Conservation (phyloP, 2,113 vertebrate genomes). For the Chaetops frenatus region DNA sequence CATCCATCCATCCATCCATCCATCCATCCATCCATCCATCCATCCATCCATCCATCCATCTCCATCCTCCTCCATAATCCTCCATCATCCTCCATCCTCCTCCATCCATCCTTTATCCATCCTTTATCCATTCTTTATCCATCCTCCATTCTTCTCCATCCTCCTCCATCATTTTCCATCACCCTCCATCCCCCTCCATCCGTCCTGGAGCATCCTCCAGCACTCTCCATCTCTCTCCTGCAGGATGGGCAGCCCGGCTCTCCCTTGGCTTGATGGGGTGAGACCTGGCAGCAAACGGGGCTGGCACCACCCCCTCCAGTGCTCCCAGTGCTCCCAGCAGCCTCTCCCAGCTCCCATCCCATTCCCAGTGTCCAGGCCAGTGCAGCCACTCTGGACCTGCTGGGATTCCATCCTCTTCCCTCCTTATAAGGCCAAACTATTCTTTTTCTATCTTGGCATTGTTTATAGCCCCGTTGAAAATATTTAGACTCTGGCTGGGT, state of each 20-base stretch:
- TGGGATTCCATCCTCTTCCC: background rate
- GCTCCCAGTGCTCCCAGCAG: background rate
- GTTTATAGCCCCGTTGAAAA: constrained; percentile 15
- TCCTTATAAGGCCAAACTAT: constrained; percentile 57
- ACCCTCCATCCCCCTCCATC: background rate
- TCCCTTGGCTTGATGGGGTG: accelerated
- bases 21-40: no score
- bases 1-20: no score
- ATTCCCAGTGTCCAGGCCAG: background rate
- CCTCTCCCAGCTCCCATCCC: background rate
- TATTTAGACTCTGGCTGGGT: constrained; percentile 21
- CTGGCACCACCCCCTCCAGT: background rate
- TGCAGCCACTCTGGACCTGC: background rate
- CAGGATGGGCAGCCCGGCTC: accelerated
- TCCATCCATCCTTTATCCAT: no score
- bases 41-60: no score
- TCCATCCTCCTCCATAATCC: background rate
- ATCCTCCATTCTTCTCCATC: background rate
- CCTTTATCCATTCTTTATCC: background rate
- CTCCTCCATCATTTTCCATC: no score
- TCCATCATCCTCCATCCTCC: background rate
- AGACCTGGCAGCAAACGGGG: accelerated
- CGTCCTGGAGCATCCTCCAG: no score
- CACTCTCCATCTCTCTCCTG: background rate
- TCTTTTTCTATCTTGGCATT: constrained; percentile 43